Conservation (phyloP, 30 jellyfish, hydroid and myxozoan species). For the Chrysaora quinquecirrha region DNA sequence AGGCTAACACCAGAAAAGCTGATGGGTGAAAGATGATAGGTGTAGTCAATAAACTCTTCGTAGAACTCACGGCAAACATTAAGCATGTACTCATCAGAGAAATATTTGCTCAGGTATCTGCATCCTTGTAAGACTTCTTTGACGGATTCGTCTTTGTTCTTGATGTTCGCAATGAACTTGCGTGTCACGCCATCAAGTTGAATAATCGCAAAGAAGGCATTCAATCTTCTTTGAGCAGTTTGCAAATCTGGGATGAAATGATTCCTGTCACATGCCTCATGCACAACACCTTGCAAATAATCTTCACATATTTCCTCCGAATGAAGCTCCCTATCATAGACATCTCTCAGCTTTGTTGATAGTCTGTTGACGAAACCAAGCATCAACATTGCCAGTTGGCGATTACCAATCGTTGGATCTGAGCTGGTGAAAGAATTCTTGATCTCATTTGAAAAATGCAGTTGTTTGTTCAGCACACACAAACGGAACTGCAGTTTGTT, state of each 20-base stretch:
- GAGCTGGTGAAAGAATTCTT: not conserved
- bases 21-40: not conserved
- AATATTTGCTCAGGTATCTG: not conserved
- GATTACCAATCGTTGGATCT: conserved; percentile 14
- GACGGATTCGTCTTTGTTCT: not conserved
- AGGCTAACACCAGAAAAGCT: conserved; percentile 33
- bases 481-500: conserved; percentile 14
- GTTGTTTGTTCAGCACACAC: not conserved
- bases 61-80: conserved; percentile 32
- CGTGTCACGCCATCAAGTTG: conserved; percentile 46
- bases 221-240: conserved; percentile 11
- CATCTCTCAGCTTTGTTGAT: conserved; percentile 10
- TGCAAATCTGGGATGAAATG: conserved; percentile 28
- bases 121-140: not conserved
- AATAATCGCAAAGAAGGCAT: conserved; percentile 32
- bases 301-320: not conserved
- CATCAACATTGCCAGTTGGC: not conserved
- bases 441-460: not conserved
- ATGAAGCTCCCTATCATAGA: conserved; percentile 9
- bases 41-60: conserved; percentile 23
- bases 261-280: conserved; percentile 15
- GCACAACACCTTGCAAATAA: conserved; percentile 31
- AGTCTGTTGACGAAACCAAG: conserved; percentile 14
- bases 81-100: conserved; percentile 3
- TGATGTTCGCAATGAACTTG: not conserved